Evolutionary conservation across 2,888 invertebrate species (phyloP).

Genomic region (Dryocosmus kuriphilus): DNA sequence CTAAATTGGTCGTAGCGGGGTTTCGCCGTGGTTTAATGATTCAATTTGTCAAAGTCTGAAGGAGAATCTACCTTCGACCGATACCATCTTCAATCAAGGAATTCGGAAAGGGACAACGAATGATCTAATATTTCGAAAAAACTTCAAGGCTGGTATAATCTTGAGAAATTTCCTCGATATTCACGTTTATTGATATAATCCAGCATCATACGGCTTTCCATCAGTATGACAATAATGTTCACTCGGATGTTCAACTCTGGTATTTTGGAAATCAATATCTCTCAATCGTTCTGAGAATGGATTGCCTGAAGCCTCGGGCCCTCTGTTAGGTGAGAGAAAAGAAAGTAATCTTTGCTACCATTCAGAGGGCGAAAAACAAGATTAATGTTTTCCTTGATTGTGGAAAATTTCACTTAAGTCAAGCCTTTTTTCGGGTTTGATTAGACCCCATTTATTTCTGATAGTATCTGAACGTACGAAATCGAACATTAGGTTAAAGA

Average conservation of each 20-base stretch:
- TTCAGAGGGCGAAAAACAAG: not conserved
- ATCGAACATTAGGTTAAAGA: too few relatives aligned
- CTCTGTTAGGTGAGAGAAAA: not conserved
- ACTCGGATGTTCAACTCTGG: not conserved
- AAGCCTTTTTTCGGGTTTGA: not conserved
- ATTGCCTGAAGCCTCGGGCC: conserved; percentile 20
- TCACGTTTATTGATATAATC: not conserved
- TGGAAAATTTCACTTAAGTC: not conserved
- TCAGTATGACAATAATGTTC: not conserved
- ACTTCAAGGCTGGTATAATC: not conserved
- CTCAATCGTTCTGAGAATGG: conserved; percentile 22
- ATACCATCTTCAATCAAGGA: not conserved
- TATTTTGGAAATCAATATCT: conserved; percentile 19
- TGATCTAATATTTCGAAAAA: not conserved
- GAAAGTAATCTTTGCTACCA: conserved; percentile 3
- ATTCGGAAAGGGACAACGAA: not conserved
- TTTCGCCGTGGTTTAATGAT: not conserved
- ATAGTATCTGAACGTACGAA: not conserved
- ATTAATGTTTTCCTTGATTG: conserved; percentile 17
- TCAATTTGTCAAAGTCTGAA: not conserved
- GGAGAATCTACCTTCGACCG: not conserved
- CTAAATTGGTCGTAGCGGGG: not conserved
- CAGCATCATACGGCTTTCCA: not conserved
- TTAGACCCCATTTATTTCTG: not conserved
- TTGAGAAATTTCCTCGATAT: not conserved